phyloP scores from a whole-genome alignment of 2,797 vertebrate genomes.

The Sparidentex hasta region DNA sequence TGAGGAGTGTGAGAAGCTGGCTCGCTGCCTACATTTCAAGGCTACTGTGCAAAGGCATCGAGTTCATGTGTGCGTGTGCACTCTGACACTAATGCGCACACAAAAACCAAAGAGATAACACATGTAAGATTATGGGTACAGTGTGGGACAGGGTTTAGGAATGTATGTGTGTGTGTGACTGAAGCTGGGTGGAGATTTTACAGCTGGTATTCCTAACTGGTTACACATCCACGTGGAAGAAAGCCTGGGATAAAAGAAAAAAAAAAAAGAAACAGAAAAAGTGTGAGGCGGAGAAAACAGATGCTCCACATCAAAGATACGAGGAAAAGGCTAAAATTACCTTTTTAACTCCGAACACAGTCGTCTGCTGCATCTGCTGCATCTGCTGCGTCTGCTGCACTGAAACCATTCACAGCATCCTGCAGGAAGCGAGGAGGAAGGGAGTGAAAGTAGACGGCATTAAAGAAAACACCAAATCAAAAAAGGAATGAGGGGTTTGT shows the following conservation, averaged over 20 bases:
- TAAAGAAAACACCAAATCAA: constrained; percentile 15
- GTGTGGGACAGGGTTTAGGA: not conserved
- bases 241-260: constrained; percentile 6
- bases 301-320: not conserved
- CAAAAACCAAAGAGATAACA: not conserved
- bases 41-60: constrained; percentile 23
- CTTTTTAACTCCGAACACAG: constrained; percentile 53
- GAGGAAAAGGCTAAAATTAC: constrained; percentile 11
- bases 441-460: constrained; percentile 11
- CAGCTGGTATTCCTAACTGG: constrained; percentile 26
- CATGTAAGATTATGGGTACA: not conserved
- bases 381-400: constrained; percentile 45
- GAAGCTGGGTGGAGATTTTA: constrained; percentile 16
- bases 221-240: constrained; percentile 7
- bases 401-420: constrained; percentile 73
- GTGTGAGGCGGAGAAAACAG: not conserved
- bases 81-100: not conserved
- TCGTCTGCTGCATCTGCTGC: constrained; percentile 55
- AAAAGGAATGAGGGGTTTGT: constrained; percentile 40
- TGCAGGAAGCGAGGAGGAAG: constrained; percentile 40
- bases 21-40: constrained; percentile 11
- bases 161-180: not conserved
- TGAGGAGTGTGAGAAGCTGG: constrained; percentile 1
- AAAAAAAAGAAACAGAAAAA: not conserved
- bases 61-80: constrained; percentile 9